These are phyloP conservation scores for Sebastes oblongus DNA, from an alignment of 2,797 vertebrate species.

Conservation along the genomic window DNA sequence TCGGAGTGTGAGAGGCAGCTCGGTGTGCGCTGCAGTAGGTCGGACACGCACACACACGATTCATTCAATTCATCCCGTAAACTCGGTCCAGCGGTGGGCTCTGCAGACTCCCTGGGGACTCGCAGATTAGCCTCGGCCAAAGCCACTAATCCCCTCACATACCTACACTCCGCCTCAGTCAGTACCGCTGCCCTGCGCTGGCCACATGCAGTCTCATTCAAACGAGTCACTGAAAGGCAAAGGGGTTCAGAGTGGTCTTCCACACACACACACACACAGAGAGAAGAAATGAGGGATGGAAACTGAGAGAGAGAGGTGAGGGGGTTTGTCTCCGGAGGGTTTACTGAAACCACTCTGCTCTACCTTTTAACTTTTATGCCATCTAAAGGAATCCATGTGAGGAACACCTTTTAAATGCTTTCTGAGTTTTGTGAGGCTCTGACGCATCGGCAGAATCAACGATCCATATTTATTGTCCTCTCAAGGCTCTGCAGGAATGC, in stretches of 20 bases:
- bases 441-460: slow-evolving; percentile 3
- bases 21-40: slow-evolving; percentile 27
- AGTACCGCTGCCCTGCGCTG: slow-evolving; percentile 12
- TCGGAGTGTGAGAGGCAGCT: slow-evolving; percentile 28
- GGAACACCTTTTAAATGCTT: not conserved
- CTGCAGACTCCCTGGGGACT: slow-evolving; percentile 71
- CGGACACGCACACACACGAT: slow-evolving; percentile 38
- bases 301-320: slow-evolving; percentile 29
- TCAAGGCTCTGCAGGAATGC: not conserved
- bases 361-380: slow-evolving; percentile 52
- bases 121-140: slow-evolving; percentile 68
- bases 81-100: slow-evolving; percentile 53
- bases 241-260: slow-evolving; percentile 14
- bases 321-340: slow-evolving; percentile 41
- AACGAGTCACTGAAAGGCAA: slow-evolving; percentile 45
- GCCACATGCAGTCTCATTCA: slow-evolving; percentile 34
- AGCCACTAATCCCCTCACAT: slow-evolving; percentile 69
- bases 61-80: slow-evolving; percentile 57
- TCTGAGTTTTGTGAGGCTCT: not conserved
- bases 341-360: slow-evolving; percentile 51
- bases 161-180: slow-evolving; percentile 29
- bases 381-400: not conserved
- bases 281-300: slow-evolving; percentile 27
- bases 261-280: slow-evolving; percentile 10
- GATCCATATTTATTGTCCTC: not conserved